Base-by-base conservation (phyloP, 2,113 vertebrate genomes). In the Platycercus adscitus region DNA sequence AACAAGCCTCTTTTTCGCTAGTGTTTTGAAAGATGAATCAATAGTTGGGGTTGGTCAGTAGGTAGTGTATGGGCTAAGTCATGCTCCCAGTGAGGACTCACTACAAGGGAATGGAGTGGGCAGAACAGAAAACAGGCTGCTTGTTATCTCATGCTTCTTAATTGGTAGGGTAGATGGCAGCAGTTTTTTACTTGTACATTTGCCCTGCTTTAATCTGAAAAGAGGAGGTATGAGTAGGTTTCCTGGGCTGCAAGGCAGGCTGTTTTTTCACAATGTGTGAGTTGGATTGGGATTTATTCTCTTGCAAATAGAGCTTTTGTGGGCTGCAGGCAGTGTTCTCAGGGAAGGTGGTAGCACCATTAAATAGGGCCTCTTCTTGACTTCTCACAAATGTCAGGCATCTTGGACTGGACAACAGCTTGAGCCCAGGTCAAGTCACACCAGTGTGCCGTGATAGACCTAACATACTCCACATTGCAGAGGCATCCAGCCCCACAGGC, bases 381-480 rank as follows among this genome's bases (percentile, higher is more conserved):
- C 49, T 66, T 49, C 46, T 71, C 24, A 7, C 21, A 26, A 23
- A 13, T 37, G 6, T 21, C 63, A 56, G 31, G 39, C 21, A 12
- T 37, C 61, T 75, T 0, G 0, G 28, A 31, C 29, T 64, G 52
- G 44, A 3, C 17, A 72, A 63, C n/a, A 60, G 21, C 56, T 64
- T 69, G 37, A 84, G 35, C 15, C 15, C 11, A 43, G 25, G 39
- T 64, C 43, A 53, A 10, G n/a, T 46, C 28, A 20, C 6, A 0
- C 39, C 13, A 25, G 11, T 17, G 14, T 19, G 21, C 41, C 18
- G 7, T 64, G 2, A 10, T 29, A 44, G 35, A 26, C 19, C 5
- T 8, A 31, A 53, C 0, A 1, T n/a, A 14, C 19, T 80, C 72
- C 61, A 24, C 18, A 10, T 5, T 50, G 39, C 33, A 49, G 14